These are phyloP conservation scores for Drosophila paramelanica DNA, from an alignment of 2,888 invertebrate species.

Conservation along the genomic window DNA sequence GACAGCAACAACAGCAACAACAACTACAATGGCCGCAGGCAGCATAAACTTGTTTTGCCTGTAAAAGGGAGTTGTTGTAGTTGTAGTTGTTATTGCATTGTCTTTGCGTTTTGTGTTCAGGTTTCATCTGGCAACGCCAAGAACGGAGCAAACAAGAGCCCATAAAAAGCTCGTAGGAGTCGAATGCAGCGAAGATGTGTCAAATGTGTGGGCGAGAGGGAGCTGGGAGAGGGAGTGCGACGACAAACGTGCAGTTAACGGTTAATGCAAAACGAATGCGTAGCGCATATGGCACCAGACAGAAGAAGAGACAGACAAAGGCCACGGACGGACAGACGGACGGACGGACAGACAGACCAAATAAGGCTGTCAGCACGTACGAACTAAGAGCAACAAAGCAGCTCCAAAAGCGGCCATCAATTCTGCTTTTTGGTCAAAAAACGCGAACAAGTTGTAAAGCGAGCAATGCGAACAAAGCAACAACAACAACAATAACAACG, in stretches of 20 bases:
- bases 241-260: constrained; percentile 76
- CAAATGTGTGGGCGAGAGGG: constrained; percentile 68
- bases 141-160: constrained; percentile 68
- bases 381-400: constrained; percentile 35
- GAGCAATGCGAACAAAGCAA: constrained; percentile 73
- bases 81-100: constrained; percentile 70
- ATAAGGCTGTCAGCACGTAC: constrained; percentile 70
- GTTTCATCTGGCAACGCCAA: constrained; percentile 79
- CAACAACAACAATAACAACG: constrained; percentile 25
- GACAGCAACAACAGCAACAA: constrained; percentile 39
- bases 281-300: constrained; percentile 72
- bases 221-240: constrained; percentile 2
- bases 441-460: constrained; percentile 77
- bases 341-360: constrained; percentile 52
- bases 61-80: constrained; percentile 71
- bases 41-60: constrained; percentile 80
- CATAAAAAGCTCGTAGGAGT: constrained; percentile 78
- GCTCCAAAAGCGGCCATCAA: constrained; percentile 69
- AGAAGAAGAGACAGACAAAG: constrained; percentile 27
- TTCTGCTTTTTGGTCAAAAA: constrained; percentile 75
- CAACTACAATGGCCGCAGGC: constrained; percentile 59
- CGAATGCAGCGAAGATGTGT: constrained; percentile 74
- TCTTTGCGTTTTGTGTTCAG: constrained; percentile 76
- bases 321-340: constrained; percentile 10
- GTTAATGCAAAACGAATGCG: constrained; percentile 76